A percentile compares a stretch with the other conserved stretches of the same genome.
Evolutionary conservation across 2,797 vertebrate genomes (phyloP).

Genomic region (Pseudopleuronectes americanus): DNA sequence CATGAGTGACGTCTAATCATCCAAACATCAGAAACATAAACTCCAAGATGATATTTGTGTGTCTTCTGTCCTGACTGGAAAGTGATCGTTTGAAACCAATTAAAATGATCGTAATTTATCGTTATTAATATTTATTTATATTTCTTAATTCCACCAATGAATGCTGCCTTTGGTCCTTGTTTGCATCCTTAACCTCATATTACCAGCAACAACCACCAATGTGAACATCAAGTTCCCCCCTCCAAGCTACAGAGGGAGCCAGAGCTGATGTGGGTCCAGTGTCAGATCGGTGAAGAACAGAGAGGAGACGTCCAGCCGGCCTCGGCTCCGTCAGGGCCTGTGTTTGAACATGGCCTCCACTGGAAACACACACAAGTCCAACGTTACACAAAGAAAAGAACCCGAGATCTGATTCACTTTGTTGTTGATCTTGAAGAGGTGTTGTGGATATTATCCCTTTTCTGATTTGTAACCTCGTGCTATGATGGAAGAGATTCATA

Average conservation of each 20-base stretch:
- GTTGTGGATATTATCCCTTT: no score
- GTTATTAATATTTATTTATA: not conserved
- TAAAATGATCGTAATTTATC: conserved; percentile 1
- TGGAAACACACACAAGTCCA: conserved; percentile 63
- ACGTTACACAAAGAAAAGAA: not conserved
- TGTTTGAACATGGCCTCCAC: conserved; percentile 91
- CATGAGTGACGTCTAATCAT: not conserved
- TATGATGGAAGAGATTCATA: no score
- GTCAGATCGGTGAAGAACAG: conserved; percentile 8
- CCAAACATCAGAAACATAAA: not conserved
- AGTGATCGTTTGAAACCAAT: not conserved
- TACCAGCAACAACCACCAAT: not conserved
- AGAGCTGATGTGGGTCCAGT: not conserved
- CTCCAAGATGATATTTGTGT: not conserved
- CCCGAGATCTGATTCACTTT: no score
- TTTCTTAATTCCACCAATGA: not conserved
- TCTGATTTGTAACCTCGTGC: no score
- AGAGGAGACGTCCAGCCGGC: conserved; percentile 23
- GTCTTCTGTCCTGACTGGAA: not conserved
- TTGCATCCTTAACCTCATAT: not conserved
- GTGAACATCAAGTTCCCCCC: not conserved
- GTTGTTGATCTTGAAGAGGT: no score
- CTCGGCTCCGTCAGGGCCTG: conserved; percentile 73
- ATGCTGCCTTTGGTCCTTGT: not conserved
- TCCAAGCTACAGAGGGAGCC: not conserved